These are phyloP conservation scores for Sussaba pulchella DNA, from an alignment of 2,888 invertebrate species.

Conservation along the genomic window DNA sequence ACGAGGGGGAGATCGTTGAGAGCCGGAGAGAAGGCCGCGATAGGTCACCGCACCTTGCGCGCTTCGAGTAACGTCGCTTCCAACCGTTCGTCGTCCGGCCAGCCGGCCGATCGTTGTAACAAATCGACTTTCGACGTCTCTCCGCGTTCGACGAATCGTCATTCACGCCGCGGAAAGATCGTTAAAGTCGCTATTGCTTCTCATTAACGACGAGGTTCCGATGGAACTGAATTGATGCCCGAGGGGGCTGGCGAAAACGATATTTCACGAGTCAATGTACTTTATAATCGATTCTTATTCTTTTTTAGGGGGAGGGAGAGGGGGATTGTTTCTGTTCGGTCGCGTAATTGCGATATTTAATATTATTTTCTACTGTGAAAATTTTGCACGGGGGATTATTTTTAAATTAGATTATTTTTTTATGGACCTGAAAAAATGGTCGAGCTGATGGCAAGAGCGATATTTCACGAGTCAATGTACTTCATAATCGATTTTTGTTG, in stretches of 20 bases:
- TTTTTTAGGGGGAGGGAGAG: too few relatives aligned
- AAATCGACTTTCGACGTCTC: constrained; percentile 44
- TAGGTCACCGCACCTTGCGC: constrained; percentile 78
- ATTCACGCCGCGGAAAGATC: constrained; percentile 16
- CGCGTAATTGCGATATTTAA: not conserved
- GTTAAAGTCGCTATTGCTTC: constrained; percentile 4
- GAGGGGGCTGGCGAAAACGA: not conserved
- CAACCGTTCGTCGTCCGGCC: too few relatives aligned
- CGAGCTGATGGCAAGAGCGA: too few relatives aligned
- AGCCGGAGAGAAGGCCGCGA: constrained; percentile 68
- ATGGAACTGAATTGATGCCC: not conserved
- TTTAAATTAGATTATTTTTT: not conserved
- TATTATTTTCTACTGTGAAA: not conserved
- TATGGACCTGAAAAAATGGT: not conserved
- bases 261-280: constrained; percentile 12
- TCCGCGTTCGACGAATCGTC: constrained; percentile 24
- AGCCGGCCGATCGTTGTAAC: not conserved
- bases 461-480: too few relatives aligned
- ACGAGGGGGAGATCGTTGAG: constrained; percentile 70
- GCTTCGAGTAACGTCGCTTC: constrained; percentile 57
- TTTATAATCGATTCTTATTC: not conserved
- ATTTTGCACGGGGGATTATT: not conserved
- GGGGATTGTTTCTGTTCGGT: too few relatives aligned
- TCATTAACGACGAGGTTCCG: not conserved
- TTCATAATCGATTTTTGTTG: too few relatives aligned